These are phyloP conservation scores for Anticlea derivata DNA, from an alignment of 2,888 invertebrate genomes.

Conservation along the genomic window DNA sequence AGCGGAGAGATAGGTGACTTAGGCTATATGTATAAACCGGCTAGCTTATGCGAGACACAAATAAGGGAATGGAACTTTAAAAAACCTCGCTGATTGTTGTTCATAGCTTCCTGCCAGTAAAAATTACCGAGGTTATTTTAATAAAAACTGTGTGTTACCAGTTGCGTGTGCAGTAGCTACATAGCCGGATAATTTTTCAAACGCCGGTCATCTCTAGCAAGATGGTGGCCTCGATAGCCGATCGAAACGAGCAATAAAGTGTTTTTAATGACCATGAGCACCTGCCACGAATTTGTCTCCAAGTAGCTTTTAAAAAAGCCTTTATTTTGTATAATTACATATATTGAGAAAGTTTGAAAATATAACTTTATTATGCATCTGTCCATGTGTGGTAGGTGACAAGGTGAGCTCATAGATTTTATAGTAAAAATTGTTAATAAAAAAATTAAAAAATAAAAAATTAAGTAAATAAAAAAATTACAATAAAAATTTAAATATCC, in stretches of 20 bases:
- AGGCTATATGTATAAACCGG: too few species aligned
- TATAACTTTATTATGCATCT: constrained; percentile 26
- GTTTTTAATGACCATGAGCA: constrained; percentile 64
- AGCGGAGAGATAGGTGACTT: too few species aligned
- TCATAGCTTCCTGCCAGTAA: too few species aligned
- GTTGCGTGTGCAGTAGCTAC: too few species aligned
- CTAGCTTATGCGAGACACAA: too few species aligned
- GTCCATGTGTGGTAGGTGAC: constrained; percentile 5
- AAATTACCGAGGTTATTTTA: too few species aligned
- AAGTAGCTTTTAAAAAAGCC: constrained; percentile 26
- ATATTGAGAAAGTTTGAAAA: constrained; percentile 31
- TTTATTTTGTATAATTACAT: constrained; percentile 35
- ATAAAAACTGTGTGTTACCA: too few species aligned
- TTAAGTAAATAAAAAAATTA: too few species aligned
- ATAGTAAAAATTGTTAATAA: background rate
- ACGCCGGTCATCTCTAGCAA: constrained; percentile 35
- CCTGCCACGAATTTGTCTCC: constrained; percentile 61
- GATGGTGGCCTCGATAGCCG: constrained; percentile 62
- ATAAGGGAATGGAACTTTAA: too few species aligned
- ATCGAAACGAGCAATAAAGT: constrained; percentile 60
- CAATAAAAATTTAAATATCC: too few species aligned
- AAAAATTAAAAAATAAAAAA: background rate
- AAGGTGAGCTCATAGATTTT: constrained; percentile 1
- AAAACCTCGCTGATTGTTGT: too few species aligned
- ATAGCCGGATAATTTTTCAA: background rate